A percentile compares a stretch with the other conserved stretches of the same genome.
Conservation (phyloP, 2,888 invertebrate species). For the Sesamia inferens region DNA sequence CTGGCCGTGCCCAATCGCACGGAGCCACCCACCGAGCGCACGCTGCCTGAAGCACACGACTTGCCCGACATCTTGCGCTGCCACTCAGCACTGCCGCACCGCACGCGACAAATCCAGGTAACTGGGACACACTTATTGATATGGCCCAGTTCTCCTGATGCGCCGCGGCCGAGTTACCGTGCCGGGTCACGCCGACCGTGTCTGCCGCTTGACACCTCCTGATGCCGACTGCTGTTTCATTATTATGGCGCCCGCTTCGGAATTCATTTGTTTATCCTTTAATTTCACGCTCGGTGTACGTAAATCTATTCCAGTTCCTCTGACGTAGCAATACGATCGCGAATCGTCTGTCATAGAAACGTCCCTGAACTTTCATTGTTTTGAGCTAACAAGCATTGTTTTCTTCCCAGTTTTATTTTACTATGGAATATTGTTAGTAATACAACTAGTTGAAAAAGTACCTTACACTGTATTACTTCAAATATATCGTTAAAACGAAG, state of each 20-base stretch:
- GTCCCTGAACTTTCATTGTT: slow-evolving; percentile 83
- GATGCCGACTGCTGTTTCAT: slow-evolving; percentile 87
- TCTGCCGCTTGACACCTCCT: slow-evolving; percentile 87
- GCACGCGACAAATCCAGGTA: slow-evolving; percentile 77
- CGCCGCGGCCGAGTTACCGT: slow-evolving; percentile 75
- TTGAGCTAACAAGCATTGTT: slow-evolving; percentile 71
- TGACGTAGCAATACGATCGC: slow-evolving; percentile 84
- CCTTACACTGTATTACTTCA: slow-evolving; percentile 34
- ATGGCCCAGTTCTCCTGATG: slow-evolving; percentile 86
- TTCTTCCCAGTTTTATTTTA: slow-evolving; percentile 62
- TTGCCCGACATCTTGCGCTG: slow-evolving; percentile 89
- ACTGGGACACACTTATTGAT: slow-evolving; percentile 88
- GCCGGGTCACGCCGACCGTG: slow-evolving; percentile 86
- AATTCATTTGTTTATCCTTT: slow-evolving; percentile 90
- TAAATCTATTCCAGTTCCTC: slow-evolving; percentile 87
- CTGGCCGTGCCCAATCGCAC: slow-evolving; percentile 81
- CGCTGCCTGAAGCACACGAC: slow-evolving; percentile 89
- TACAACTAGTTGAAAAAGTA: slow-evolving; percentile 40
- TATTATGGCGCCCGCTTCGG: slow-evolving; percentile 84
- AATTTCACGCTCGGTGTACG: slow-evolving; percentile 85
- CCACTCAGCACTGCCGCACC: slow-evolving; percentile 74
- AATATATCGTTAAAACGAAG: slow-evolving; percentile 38
- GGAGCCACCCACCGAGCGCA: slow-evolving; percentile 86
- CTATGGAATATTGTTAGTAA: slow-evolving; percentile 7
- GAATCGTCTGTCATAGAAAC: slow-evolving; percentile 82